Base-by-base conservation (phyloP, 2,888 invertebrate species). In the Mimachlamys varia region DNA sequence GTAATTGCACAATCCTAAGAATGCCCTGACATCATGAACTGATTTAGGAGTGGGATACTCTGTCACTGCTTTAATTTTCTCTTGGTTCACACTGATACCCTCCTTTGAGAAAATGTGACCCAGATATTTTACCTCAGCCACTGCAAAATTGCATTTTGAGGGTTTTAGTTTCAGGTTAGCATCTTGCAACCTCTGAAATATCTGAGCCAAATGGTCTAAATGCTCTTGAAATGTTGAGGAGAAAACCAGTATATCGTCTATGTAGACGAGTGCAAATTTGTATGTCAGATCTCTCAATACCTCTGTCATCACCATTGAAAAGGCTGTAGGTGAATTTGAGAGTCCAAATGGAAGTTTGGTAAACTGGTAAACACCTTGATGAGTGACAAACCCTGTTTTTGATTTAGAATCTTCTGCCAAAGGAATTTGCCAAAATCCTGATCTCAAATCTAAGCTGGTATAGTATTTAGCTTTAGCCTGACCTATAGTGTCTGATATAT, bases 171-270 rank as follows among this genome's bases (percentile, higher is more conserved):
- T n/a, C n/a, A n/a, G n/a, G n/a, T n/a, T n/a, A n/a, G 93, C 93
- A 38, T 92, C 90, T 49, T 91, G 49, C 19, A 92, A 87, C 38
- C 90, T 90, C 53, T 92, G 62, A 90, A 93, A 93, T 13, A 93
- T 92, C 44, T 89, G 87, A 27, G 90, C 37, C 10, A 93, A 58
- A 62, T 92, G 91, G 13, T 90, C 7, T 3, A 93, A 55, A 89
- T 93, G 93, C 0, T 87, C 49, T 15, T 92, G 91, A 88, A 92
- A 92, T 44, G 89, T n/a, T 5, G 89, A 49, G 49, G 89, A 90
- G 62, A 91, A 92, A 17, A 93, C 89, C 17, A 93, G 87, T 12
- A 93, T 90, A 88, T 93, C 93, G 89, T 93, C 92, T 17, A 93
- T 88, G 76, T 92, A 93, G 37, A 91, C 90, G 19, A 93, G 88